Evolutionary conservation across 1,140 invertebrate genomes (phyloP).

Genomic region (Phortica variegata): DNA sequence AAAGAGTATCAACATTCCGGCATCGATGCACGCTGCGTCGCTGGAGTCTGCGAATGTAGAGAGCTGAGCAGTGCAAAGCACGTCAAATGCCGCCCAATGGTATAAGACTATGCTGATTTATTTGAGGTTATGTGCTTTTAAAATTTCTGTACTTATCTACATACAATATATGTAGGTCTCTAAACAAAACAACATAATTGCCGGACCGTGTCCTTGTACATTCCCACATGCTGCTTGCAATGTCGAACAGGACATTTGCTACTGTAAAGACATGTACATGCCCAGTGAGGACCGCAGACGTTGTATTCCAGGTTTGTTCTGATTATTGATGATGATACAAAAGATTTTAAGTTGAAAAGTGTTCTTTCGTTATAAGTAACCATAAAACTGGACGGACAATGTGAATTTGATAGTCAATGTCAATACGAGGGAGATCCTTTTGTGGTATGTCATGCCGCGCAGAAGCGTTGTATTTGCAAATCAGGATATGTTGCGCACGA

Average conservation of each 20-base stretch:
- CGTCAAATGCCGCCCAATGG: conserved; percentile 21
- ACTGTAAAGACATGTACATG: conserved; percentile 21
- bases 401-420: conserved; percentile 34
- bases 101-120: not conserved
- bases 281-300: conserved; percentile 38
- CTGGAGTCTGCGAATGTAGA: conserved; percentile 22
- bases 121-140: too few species aligned
- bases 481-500: conserved; percentile 23
- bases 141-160: too few species aligned
- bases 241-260: conserved; percentile 22
- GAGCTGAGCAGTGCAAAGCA: conserved; percentile 1
- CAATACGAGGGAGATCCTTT: conserved; percentile 23
- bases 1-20: too few species aligned
- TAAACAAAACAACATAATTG: conserved; percentile 40
- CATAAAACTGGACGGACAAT: conserved; percentile 19
- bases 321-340: too few species aligned
- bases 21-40: not conserved
- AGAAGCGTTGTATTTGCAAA: conserved; percentile 26
- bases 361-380: too few species aligned
- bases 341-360: too few species aligned
- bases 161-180: not conserved
- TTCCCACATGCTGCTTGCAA: conserved; percentile 28
- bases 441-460: conserved; percentile 21
- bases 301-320: too few species aligned
- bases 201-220: conserved; percentile 38